phyloP scores from a whole-genome alignment of 1,140 invertebrate species.

The Micrasema minimum region DNA sequence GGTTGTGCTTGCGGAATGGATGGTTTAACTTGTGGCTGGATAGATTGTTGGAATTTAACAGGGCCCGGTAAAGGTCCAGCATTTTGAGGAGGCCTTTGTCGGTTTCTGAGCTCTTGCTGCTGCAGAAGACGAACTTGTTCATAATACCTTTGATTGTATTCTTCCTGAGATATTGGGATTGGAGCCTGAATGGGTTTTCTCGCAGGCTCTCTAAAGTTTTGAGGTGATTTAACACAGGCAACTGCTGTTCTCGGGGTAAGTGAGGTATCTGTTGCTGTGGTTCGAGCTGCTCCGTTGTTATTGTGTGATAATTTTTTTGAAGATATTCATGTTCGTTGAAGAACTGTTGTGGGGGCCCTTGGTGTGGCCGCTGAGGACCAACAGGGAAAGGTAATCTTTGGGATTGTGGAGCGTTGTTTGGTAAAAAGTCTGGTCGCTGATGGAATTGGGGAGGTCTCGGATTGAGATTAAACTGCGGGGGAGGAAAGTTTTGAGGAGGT shows the following conservation, averaged over 20 bases:
- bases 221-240: constrained; percentile 57
- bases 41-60: constrained; percentile 54
- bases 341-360: constrained; percentile 56
- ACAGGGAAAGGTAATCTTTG: constrained; percentile 56
- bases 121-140: constrained; percentile 45
- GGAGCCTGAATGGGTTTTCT: constrained; percentile 57
- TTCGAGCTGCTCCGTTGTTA: constrained; percentile 64
- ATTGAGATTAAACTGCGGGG: constrained; percentile 9
- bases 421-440: constrained; percentile 38
- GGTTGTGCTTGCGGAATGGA: constrained; percentile 55
- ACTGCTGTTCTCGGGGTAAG: constrained; percentile 58
- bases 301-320: constrained; percentile 67
- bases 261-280: constrained; percentile 48
- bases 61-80: constrained; percentile 55
- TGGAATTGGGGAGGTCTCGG: constrained; percentile 40
- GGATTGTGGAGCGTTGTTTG: constrained; percentile 39
- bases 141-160: constrained; percentile 55
- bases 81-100: constrained; percentile 60
- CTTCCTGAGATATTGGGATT: constrained; percentile 47
- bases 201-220: constrained; percentile 57
- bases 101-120: constrained; percentile 56
- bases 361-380: constrained; percentile 61
- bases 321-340: constrained; percentile 67
- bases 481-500: constrained; percentile 43
- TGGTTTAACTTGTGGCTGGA: constrained; percentile 59